phyloP scores from a whole-genome alignment of 2,888 invertebrate genomes.

The Melanargia galathea region DNA sequence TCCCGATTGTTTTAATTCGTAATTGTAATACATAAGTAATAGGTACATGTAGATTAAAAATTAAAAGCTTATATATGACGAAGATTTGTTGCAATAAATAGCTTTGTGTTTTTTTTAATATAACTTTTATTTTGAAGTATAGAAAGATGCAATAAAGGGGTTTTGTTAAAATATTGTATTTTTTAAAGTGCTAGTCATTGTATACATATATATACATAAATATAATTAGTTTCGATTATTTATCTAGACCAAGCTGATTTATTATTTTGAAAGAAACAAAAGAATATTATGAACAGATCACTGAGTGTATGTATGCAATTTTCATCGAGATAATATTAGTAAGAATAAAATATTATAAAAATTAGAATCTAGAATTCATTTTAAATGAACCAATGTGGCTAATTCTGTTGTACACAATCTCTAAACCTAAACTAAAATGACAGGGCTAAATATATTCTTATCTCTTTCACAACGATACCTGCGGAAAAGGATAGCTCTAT shows the following conservation, averaged over 20 bases:
- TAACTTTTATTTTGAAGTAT: neutral
- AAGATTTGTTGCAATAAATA: neutral
- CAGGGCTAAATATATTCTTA: no score
- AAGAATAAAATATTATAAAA: no score
- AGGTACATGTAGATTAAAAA: neutral
- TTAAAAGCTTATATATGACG: slow-evolving; percentile 1
- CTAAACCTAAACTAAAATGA: no score
- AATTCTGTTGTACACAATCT: no score
- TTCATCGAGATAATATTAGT: neutral
- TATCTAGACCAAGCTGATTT: no score
- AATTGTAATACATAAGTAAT: neutral
- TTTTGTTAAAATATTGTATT: neutral
- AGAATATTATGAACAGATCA: neutral
- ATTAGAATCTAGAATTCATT: no score
- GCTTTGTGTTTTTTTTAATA: neutral
- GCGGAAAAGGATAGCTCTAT: no score
- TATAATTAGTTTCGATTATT: no score
- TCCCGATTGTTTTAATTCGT: neutral
- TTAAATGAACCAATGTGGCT: no score
- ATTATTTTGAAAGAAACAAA: neutral
- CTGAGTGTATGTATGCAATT: neutral
- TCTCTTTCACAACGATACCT: no score
- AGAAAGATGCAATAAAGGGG: neutral
- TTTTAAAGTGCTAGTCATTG: neutral
- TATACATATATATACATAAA: neutral